Base-by-base conservation (phyloP, 2,113 vertebrate genomes). In the Cyanoderma ruficeps region DNA sequence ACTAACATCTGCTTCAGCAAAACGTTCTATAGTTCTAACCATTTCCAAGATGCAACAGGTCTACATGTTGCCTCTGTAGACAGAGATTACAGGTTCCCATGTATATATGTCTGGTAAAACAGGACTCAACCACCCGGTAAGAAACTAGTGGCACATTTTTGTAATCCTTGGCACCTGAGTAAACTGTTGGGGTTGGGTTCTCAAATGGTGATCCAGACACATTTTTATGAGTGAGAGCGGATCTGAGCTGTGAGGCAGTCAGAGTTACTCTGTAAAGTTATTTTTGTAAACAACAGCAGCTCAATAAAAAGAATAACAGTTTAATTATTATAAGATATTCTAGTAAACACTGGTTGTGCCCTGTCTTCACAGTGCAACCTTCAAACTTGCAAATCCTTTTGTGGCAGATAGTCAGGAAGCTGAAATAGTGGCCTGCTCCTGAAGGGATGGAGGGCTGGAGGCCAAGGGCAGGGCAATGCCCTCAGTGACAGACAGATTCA, bases 1-100 rank as follows among this genome's bases (percentile, higher is more conserved):
- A 25, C 13, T 31, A 74, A 28, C 3, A 52, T 30, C 35, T 5
- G 0, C 15, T 39, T 41, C 31, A 74, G 53, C 3, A 84, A 78
- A 83, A 52, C 0, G 0, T 52, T 69, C 24, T 47, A 0, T 44
- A 31, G 11, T 7, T 69, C 22, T 78, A 42, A 67, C 8, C 28
- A 27, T 8, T 24, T 52, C 33, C 11, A 60, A 69, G 22, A 52
- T 4, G 4, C 24, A n/a, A 3, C 13, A 33, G 4, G 44, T 75
- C 28, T 76, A 3, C 4, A 6, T 20, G 35, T 14, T 53, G 19
- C 19, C 37, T 49, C 19, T 30, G 39, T 15, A 71, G 37, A 22
- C 16, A 46, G 47, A 76, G 24, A 46, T 11, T 46, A 20, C 28
- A 64, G 6, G 2, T 49, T 79, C 28, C 13, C 31, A 7, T 15